phyloP scores from a whole-genome alignment of 2,888 invertebrate genomes.

The Synergus laeviventris region DNA sequence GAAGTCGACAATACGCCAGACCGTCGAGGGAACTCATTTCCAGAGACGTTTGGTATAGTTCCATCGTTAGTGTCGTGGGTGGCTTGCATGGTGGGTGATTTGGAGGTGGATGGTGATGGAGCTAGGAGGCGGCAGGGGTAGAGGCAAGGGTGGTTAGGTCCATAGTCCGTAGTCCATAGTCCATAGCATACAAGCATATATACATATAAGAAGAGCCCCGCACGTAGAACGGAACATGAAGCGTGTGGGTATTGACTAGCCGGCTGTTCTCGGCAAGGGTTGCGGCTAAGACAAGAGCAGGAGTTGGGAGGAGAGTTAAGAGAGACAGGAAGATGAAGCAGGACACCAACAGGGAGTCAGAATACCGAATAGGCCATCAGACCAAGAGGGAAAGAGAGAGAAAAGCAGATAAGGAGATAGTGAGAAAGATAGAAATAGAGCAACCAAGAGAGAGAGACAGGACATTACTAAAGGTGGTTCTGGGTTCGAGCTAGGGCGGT shows the following conservation, averaged over 20 bases:
- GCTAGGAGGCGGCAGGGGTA: constrained; percentile 47
- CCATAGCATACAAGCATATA: constrained; percentile 39
- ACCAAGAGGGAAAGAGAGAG: constrained; percentile 42
- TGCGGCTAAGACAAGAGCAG: constrained; percentile 72
- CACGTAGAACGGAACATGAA: constrained; percentile 64
- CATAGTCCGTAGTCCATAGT: constrained; percentile 63
- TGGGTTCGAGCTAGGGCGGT: constrained; percentile 56
- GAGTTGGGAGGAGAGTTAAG: constrained; percentile 41
- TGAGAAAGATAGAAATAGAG: constrained; percentile 43
- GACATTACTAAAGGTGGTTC: constrained; percentile 69
- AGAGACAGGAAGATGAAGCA: constrained; percentile 53
- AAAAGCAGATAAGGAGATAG: constrained; percentile 55
- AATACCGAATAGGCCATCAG: constrained; percentile 38
- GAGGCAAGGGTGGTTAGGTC: constrained; percentile 66
- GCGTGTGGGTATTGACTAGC: constrained; percentile 74
- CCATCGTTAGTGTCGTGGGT: constrained; percentile 61
- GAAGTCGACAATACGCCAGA: constrained; percentile 67
- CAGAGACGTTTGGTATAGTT: constrained; percentile 65
- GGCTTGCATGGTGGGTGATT: constrained; percentile 55
- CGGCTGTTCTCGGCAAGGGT: constrained; percentile 67
- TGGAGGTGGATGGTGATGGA: constrained; percentile 62
- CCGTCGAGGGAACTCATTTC: constrained; percentile 71
- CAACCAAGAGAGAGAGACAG: constrained; percentile 46
- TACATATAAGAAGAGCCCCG: constrained; percentile 65
- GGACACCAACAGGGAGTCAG: constrained; percentile 42